Percentiles rank a stretch among this genome's conserved stretches.
Conservation (phyloP, 2,888 invertebrate species). For the Ophion ventricosus region DNA sequence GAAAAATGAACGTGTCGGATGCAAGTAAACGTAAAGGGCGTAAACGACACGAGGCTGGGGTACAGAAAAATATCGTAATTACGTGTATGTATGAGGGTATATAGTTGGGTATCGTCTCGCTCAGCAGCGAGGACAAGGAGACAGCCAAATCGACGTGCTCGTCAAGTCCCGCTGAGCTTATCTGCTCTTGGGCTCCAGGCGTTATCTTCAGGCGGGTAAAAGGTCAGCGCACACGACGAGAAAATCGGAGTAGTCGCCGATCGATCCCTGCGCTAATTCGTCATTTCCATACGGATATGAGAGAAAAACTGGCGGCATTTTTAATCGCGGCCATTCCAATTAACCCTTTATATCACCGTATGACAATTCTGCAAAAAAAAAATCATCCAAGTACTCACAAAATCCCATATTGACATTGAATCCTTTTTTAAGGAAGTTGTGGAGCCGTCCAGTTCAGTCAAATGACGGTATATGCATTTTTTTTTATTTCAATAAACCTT, state of each 20-base stretch:
- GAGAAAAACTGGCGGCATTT: not conserved
- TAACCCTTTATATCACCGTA: no score
- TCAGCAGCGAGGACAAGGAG: constrained; percentile 26
- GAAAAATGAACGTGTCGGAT: no score
- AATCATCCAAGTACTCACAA: no score
- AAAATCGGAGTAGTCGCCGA: constrained; percentile 40
- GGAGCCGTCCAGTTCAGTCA: no score
- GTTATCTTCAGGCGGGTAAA: constrained; percentile 63
- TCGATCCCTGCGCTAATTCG: constrained; percentile 21
- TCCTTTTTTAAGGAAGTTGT: no score
- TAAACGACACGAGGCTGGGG: not conserved
- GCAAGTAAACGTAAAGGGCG: not conserved
- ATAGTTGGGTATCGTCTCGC: not conserved
- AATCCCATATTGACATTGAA: no score
- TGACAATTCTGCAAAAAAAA: no score
- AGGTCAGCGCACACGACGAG: constrained; percentile 57
- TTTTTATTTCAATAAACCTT: no score
- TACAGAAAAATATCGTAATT: not conserved
- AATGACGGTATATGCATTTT: no score
- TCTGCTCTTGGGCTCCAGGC: constrained; percentile 43
- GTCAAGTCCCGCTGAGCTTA: constrained; percentile 51
- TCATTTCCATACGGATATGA: constrained; percentile 19
- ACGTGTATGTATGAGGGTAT: not conserved
- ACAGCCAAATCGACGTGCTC: constrained; percentile 56
- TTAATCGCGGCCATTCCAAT: no score